Conservation (phyloP, 2,888 invertebrate genomes). For the Dusona sp. region DNA sequence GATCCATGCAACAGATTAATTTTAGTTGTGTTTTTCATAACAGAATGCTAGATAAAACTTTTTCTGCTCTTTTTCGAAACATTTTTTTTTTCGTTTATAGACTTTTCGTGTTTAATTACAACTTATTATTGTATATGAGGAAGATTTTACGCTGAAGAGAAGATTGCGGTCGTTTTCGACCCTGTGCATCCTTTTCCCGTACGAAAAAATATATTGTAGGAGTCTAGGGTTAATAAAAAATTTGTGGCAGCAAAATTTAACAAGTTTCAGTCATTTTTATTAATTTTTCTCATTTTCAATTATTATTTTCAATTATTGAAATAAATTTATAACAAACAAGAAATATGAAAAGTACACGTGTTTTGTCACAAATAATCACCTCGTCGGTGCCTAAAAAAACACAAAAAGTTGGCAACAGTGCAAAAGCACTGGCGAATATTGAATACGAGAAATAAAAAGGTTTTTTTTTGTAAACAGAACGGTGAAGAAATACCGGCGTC, state of each 20-base stretch:
- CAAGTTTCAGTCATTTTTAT: neutral
- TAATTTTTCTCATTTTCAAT: neutral
- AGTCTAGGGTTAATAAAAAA: neutral
- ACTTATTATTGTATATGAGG: too few species aligned
- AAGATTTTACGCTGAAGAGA: too few species aligned
- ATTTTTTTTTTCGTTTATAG: too few species aligned
- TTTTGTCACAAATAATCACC: neutral
- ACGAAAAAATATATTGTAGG: too few species aligned
- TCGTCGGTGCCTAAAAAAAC: too few species aligned
- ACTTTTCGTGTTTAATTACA: too few species aligned
- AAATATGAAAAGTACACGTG: neutral
- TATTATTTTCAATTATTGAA: neutral
- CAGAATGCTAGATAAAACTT: too few species aligned
- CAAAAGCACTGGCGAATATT: neutral
- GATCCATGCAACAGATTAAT: neutral
- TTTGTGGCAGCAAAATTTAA: neutral
- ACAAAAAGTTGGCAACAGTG: neutral
- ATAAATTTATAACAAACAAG: neutral
- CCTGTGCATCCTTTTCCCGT: too few species aligned
- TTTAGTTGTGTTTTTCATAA: neutral
- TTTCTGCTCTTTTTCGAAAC: too few species aligned
- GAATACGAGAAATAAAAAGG: slow-evolving; percentile 12
- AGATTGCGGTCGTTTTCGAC: too few species aligned
- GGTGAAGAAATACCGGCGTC: slow-evolving; percentile 81
- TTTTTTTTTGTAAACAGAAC: slow-evolving; percentile 75